Evolutionary conservation across 2,113 vertebrate genomes (phyloP), one percentile per base, ranked within the genome.

Genomic region (Macroglossus sobrinus): DNA sequence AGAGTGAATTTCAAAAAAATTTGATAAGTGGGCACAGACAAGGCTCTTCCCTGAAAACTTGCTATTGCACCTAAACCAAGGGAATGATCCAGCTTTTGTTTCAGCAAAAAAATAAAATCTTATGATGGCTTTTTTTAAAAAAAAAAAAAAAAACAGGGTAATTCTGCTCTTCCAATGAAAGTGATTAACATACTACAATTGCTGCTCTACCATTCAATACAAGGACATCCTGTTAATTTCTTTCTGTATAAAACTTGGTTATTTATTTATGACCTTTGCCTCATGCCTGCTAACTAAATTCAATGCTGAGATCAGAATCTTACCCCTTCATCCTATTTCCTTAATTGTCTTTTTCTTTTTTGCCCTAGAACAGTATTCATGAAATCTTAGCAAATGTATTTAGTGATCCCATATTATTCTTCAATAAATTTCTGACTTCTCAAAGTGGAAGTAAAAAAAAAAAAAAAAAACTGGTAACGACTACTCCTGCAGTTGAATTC

Each of bases 1-100:
- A 76, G 19, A 63, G 78, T 79, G 64, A 93, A 91, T 86, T 88
- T 94, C 81, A 96, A 66, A 19, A 55, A 86, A 94, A 96, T 19
- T 0, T 84, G 76, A 90, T 5, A 61, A 81, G 69, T 69, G 21
- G 59, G 63, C n/a, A 82, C 15, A 47, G 38, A 47, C 47, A 55
- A 63, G n/a, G 45, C 57, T 84, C 89, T 75, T 92, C 59, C 45
- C 84, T 21, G 2, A 90, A 94, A 85, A 45, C 26, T 28, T 76
- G 43, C 35, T 53, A 57, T 57, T 53, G 72, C 7, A 59, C 35
- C 84, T 24, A 22, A 82, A 40, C 61, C 92, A 89, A 76, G 5
- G 45, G 26, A 82, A n/a, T 35, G 45, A 75, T n/a, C 89, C 10
- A 24, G n/a, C 64, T 43, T 93, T 33, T 63, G 19, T 50, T 78